Evolutionary conservation across 2,888 invertebrate species (phyloP).

Genomic region (Phengaris alcon): DNA sequence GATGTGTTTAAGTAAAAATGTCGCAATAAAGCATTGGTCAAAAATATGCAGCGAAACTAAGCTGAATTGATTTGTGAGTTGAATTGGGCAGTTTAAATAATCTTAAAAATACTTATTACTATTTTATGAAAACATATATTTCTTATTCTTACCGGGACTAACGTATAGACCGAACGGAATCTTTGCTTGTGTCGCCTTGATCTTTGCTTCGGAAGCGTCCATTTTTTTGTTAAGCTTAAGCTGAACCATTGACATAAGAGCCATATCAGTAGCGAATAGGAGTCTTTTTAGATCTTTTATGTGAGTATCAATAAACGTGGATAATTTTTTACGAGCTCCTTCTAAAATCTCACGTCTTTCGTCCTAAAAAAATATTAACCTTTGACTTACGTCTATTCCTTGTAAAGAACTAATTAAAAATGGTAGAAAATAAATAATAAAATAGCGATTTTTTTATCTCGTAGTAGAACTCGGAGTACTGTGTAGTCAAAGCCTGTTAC

Average conservation of each 20-base stretch:
- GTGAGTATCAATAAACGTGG: constrained; percentile 61
- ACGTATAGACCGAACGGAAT: constrained; percentile 71
- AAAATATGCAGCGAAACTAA: no score
- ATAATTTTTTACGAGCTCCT: constrained; percentile 53
- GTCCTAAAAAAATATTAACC: constrained; percentile 44
- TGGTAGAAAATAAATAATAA: no score
- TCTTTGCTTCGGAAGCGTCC: constrained; percentile 71
- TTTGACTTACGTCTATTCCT: neutral
- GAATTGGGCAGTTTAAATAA: no score
- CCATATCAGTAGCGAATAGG: constrained; percentile 66
- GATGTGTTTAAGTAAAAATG: neutral
- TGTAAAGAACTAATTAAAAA: neutral
- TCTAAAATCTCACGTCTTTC: constrained; percentile 63
- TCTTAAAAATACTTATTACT: neutral
- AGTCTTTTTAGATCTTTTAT: constrained; percentile 67
- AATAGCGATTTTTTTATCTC: no score
- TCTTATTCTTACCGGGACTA: constrained; percentile 57
- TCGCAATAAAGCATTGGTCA: no score
- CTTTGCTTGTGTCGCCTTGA: constrained; percentile 66
- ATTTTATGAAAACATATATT: neutral
- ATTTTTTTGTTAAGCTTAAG: constrained; percentile 71
- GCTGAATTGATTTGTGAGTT: no score
- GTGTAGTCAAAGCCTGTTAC: no score
- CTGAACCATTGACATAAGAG: constrained; percentile 71
- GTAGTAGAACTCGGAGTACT: no score